Evolutionary conservation across 2,888 invertebrate genomes (phyloP), one percentile per base, ranked within the genome.

Genomic region (Camponotus fellah): DNA sequence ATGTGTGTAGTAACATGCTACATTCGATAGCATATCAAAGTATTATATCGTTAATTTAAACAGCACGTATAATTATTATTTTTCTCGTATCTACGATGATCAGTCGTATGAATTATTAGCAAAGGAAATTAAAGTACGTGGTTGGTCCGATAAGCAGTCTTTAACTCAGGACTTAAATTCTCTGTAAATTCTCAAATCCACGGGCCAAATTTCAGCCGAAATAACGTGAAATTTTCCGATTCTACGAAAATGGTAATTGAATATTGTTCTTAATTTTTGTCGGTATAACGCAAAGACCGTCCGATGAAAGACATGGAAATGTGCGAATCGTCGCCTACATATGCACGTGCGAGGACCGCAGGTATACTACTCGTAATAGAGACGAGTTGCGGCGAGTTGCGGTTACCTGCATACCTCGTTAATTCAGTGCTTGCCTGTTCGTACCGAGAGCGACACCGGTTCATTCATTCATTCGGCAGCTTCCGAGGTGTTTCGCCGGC

Each of bases 301-400:
- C 21, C 14, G 21, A 14, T 12, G 49, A 58, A 49, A 79, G 43
- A 60, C 43, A 17, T 12, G 58, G 34, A 32, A 32, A 79, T n/a
- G 21, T 58, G 58, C 43, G 34, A 58, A 79, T 60, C n/a, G 58
- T 5, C 58, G n/a, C 17, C 10, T 17, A 65, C 53, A 43, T 40
- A 43, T 53, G 49, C 32, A 21, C 40, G 37, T 32, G 69, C 64
- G 37, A 56, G 69, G 71, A 74, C 74, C 68, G 79, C 75, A 56
- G 77, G 34, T 77, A n/a, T n/a, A n/a, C n/a, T n/a, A 87, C 86
- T 85, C 88, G 89, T 91, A 91, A 92, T 89, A 91, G 91, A 90
- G 91, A 91, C 83, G 87, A 79, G 87, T 87, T 85, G 88, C 85
- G 86, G 91, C 87, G 79, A 85, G 84, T 85, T 83, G 88, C 72